Base-by-base conservation (phyloP, 2,888 invertebrate species). In the Panzeria rudis region DNA sequence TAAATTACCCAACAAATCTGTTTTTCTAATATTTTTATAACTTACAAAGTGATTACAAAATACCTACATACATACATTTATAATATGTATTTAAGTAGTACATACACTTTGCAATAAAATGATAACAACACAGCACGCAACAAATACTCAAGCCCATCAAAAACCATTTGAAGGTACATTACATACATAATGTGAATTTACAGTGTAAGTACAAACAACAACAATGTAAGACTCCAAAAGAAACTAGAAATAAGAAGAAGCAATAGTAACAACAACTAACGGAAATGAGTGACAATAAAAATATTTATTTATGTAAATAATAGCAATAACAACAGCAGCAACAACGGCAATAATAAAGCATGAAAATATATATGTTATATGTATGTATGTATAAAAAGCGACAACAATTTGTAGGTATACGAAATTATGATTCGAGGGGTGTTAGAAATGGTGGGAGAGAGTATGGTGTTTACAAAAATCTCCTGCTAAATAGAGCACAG, bases 231-330 rank as follows among this genome's bases (percentile, higher is more conserved):
- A 81, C 59, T 15, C 13, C 52, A 59, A 54, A 54, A 41, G 52
- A 17, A 66, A 71, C 54, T 41, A 44, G n/a, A 25, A 66, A 71
- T 13, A 76, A 71, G 25, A 64, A 62, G 47, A 25, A 71, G 50
- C n/a, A 29, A 38, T 23, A 32, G 35, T 15, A 44, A 29, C 20
- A 47, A 72, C 61, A 38, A 71, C 59, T 66, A 77, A 72, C 83
- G 77, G 76, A 83, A 76, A 83, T 71, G 71, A 72, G 50, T 76
- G 81, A 81, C 81, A 69, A 75, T 84, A 81, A 81, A 81, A 75
- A 75, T 81, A 75, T 77, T 77, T 81, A 75, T 77, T 77, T 77
- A 59, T 66, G 47, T 66, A 77, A 77, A 66, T 69, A 41, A 72
- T 15, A 68, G 38, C n/a, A 61, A 32, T 50, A 71, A 56, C 29